Percentiles rank a stretch among this genome's conserved stretches.
Evolutionary conservation across 2,888 invertebrate species (phyloP).

Genomic region (Pristionchus arcanus): DNA sequence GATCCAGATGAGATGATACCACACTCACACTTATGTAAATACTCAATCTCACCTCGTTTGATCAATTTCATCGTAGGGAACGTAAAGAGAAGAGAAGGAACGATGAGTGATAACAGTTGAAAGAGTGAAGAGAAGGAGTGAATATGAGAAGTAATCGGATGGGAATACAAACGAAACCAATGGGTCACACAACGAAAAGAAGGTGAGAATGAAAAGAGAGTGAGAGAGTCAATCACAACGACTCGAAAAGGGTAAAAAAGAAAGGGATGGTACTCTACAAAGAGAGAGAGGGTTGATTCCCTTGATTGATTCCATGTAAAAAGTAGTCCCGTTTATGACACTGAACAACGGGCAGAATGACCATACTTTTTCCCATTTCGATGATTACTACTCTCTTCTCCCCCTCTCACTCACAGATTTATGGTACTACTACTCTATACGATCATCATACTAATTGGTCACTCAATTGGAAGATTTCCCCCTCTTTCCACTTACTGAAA

Average conservation of each 20-base stretch:
- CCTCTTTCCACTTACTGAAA: constrained; percentile 33
- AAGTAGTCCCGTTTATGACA: constrained; percentile 29
- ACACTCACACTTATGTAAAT: constrained; percentile 11
- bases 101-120: constrained; percentile 14
- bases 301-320: constrained; percentile 34
- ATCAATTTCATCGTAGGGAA: constrained; percentile 29
- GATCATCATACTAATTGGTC: background rate
- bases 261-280: background rate
- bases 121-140: background rate
- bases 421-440: background rate
- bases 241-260: constrained; percentile 38
- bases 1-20: constrained; percentile 11
- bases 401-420: background rate
- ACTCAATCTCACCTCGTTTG: constrained; percentile 31
- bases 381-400: background rate
- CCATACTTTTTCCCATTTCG: background rate
- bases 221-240: constrained; percentile 20
- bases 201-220: constrained; percentile 29
- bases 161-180: constrained; percentile 25
- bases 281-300: background rate
- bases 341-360: background rate
- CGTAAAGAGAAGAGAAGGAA: background rate
- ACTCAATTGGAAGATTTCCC: background rate
- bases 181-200: constrained; percentile 26
- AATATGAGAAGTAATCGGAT: constrained; percentile 23